These are phyloP conservation scores for Philopedon plagiatum DNA, from an alignment of 2,888 invertebrate species.

Conservation along the genomic window DNA sequence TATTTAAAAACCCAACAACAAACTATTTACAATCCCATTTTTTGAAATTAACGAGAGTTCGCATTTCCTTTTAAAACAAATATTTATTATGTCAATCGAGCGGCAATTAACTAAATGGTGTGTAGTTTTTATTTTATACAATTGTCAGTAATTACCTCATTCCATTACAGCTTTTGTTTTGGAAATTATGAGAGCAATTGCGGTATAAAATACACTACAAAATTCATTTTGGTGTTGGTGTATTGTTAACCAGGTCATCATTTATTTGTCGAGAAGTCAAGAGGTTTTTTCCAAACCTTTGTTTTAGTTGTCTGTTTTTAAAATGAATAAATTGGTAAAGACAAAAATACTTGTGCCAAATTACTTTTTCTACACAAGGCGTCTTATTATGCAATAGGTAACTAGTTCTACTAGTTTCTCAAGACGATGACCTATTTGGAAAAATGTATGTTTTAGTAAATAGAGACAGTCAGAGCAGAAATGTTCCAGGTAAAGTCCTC, in stretches of 20 bases:
- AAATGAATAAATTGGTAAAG: neutral
- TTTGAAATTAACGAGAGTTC: neutral
- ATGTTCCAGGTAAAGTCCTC: too few relatives aligned
- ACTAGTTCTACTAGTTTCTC: too few relatives aligned
- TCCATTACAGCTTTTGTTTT: neutral
- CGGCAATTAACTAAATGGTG: neutral
- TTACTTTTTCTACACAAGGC: too few relatives aligned
- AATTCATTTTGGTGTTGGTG: neutral
- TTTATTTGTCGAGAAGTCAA: neutral
- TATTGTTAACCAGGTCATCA: neutral
- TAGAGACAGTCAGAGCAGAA: too few relatives aligned
- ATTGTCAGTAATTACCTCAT: slow-evolving; percentile 7
- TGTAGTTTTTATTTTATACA: slow-evolving; percentile 3
- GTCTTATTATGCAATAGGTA: too few relatives aligned
- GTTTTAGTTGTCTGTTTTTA: neutral
- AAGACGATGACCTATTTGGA: too few relatives aligned
- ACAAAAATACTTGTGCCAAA: too few relatives aligned
- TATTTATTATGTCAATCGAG: neutral
- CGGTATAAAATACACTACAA: neutral
- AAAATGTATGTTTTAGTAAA: too few relatives aligned
- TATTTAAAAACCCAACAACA: neutral
- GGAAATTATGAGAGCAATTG: neutral
- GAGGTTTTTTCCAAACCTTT: neutral
- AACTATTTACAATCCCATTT: neutral
- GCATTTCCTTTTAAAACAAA: slow-evolving; percentile 1